Evolutionary conservation across 2,888 invertebrate species (phyloP).

Genomic region (Cerastis rubricosa): DNA sequence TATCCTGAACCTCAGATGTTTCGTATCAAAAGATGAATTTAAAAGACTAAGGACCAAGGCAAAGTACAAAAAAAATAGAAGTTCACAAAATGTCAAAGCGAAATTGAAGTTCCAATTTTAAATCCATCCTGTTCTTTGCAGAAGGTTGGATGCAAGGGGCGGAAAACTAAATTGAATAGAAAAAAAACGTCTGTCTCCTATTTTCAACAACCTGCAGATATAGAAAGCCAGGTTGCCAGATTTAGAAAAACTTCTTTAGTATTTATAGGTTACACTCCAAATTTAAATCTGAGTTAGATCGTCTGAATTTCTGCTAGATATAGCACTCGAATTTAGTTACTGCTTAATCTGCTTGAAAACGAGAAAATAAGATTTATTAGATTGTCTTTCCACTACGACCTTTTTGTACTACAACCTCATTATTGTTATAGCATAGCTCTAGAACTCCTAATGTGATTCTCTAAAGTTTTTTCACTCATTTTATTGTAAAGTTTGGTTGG

Average conservation of each 20-base stretch:
- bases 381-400: background rate
- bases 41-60: background rate
- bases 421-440: background rate
- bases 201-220: background rate
- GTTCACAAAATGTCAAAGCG: background rate
- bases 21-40: background rate
- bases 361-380: slow-evolving; percentile 10
- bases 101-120: slow-evolving; percentile 19
- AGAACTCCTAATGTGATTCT: background rate
- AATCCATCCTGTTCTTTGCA: slow-evolving; percentile 5
- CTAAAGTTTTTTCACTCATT: slow-evolving; percentile 9
- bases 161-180: slow-evolving; percentile 11
- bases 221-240: too few species aligned
- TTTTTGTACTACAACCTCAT: background rate
- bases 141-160: background rate
- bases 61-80: background rate
- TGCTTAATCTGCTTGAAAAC: background rate
- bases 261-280: slow-evolving; percentile 13
- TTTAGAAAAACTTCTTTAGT: slow-evolving; percentile 22
- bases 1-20: slow-evolving; percentile 2
- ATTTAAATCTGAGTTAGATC: slow-evolving; percentile 8
- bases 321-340: background rate
- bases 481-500: slow-evolving; percentile 40
- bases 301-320: background rate
- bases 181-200: background rate